phyloP scores from a whole-genome alignment of 1,140 invertebrate species.

The Scaptomyza pallida region DNA sequence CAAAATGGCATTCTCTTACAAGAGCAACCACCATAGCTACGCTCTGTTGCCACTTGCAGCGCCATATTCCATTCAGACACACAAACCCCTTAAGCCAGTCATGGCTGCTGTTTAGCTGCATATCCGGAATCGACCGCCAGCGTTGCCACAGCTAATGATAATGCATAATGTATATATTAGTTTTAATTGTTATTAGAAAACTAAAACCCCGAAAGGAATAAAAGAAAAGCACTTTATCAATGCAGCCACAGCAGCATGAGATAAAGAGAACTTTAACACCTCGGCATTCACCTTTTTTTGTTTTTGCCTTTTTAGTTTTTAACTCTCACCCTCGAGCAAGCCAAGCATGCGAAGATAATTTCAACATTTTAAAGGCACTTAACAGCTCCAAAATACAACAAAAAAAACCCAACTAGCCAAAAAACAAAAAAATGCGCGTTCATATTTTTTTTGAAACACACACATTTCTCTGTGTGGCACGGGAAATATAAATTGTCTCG shows the following conservation, averaged over 20 bases:
- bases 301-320: neutral
- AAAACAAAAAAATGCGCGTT: constrained; percentile 32
- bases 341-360: constrained; percentile 69
- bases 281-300: constrained; percentile 34
- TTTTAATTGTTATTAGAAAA: constrained; percentile 70
- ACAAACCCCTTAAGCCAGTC: neutral
- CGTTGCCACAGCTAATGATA: constrained; percentile 59
- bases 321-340: constrained; percentile 29
- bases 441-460: constrained; percentile 41
- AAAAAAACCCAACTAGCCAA: constrained; percentile 16
- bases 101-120: constrained; percentile 46
- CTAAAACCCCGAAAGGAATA: constrained; percentile 24
- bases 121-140: constrained; percentile 64
- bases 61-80: constrained; percentile 49
- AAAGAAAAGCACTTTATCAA: constrained; percentile 32
- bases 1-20: constrained; percentile 37
- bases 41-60: constrained; percentile 40
- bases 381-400: constrained; percentile 31
- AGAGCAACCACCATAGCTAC: constrained; percentile 41
- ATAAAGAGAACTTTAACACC: constrained; percentile 80
- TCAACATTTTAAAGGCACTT: constrained; percentile 76
- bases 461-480: constrained; percentile 45
- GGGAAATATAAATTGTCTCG: constrained; percentile 76
- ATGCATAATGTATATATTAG: constrained; percentile 65
- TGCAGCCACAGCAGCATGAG: constrained; percentile 23